Evolutionary conservation across 1,140 invertebrate species (phyloP), one percentile per base, ranked within the genome.

Genomic region (Trichoplusia ni): DNA sequence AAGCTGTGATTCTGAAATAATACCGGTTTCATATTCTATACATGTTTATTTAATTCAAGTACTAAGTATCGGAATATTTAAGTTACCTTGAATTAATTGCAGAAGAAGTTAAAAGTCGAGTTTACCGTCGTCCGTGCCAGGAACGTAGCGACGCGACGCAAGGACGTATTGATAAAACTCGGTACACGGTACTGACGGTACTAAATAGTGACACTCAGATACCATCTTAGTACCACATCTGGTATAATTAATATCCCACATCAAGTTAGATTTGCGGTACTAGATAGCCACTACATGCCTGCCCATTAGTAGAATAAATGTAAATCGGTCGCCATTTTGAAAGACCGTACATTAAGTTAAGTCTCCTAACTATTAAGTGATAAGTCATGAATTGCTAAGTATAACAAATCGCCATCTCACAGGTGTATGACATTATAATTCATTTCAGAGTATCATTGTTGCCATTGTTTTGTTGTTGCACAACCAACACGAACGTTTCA

Each of bases 381-480:
- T 42, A 58, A 44, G 31, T 42, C 4, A 33, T 44, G 14, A 29
- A 44, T 47, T 27, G 21, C 11, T 29, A 47, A 29, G 11, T 42
- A 29, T 42, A 19, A 58, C 38, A 19, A 44, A 42, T 58, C 13
- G 14, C 8, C 19, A 19, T 58, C 6, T 13, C 25, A 31, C 38
- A 58, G 38, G 54, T 44, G 25, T 42, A 25, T 58, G 54, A 58
- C 54, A 54, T 54, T 54, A 25, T 54, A 54, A 54, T 54, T 13
- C 19, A 14, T 38, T 54, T 38, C 51, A 38, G 21, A 7, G 35
- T 16, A 23, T 27, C 33, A 38, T 38, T 35, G 16, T 16, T 54
- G 19, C 33, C 11, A 54, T 54, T 54, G 51, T 54, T 54, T 11
- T 7, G 7, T 8, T 3, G 0, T 38, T 38, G 51, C 11, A 14